These are phyloP conservation scores for Perizoma affinitatum DNA, from an alignment of 2,888 invertebrate genomes.

Conservation along the genomic window DNA sequence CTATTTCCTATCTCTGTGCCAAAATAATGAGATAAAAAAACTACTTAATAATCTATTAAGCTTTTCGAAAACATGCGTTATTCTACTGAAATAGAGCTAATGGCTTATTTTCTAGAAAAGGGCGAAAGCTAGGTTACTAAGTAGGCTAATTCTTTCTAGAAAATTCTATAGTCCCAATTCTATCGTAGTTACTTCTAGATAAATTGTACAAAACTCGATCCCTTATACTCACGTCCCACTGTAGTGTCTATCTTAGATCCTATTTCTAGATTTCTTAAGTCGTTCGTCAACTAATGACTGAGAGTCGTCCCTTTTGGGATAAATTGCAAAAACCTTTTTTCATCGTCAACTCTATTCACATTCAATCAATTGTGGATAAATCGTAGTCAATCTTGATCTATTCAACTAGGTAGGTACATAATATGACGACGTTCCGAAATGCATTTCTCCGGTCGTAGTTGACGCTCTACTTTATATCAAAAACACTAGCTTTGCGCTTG, in stretches of 20 bases:
- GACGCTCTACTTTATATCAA: neutral
- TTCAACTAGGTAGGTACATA: too few relatives aligned
- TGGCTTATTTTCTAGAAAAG: conserved; percentile 17
- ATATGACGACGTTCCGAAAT: too few relatives aligned
- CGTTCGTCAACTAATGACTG: conserved; percentile 41
- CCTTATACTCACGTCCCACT: conserved; percentile 81
- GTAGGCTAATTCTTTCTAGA: conserved; percentile 59
- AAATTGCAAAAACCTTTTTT: too few relatives aligned
- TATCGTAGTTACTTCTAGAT: conserved; percentile 60
- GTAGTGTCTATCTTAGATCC: conserved; percentile 66
- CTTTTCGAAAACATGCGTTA: conserved; percentile 18
- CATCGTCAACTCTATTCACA: too few relatives aligned
- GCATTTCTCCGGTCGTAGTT: too few relatives aligned
- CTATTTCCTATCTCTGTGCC: conserved; percentile 75
- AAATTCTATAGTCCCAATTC: conserved; percentile 62
- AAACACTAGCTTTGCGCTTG: conserved; percentile 33
- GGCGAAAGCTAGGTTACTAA: conserved; percentile 41
- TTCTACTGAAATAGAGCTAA: conserved; percentile 16
- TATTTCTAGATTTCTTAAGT: conserved; percentile 41
- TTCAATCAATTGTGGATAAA: too few relatives aligned
- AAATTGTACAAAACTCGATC: conserved; percentile 74
- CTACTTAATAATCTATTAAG: conserved; percentile 15
- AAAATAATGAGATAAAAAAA: conserved; percentile 62
- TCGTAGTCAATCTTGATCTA: too few relatives aligned
- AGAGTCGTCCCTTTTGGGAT: too few relatives aligned